A percentile compares a stretch with the other conserved stretches of the same genome.
Conservation (phyloP, 2,888 invertebrate species). For the Melitaea athalia region DNA sequence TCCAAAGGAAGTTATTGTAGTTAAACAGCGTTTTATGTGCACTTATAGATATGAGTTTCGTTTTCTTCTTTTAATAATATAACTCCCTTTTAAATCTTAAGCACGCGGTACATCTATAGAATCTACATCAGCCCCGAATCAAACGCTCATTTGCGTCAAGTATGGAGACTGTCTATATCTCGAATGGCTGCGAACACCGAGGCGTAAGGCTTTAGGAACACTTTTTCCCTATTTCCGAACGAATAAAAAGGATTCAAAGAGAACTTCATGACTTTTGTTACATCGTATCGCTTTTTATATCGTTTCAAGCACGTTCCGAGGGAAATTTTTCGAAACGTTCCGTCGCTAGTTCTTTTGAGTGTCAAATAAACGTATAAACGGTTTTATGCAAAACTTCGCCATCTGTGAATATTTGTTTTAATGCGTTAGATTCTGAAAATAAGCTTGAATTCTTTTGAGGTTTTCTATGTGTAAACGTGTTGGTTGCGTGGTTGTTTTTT, state of each 20-base stretch:
- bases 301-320: constrained; percentile 42
- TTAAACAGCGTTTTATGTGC: too few species aligned
- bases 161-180: constrained; percentile 73
- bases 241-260: constrained; percentile 74
- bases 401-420: constrained; percentile 29
- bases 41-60: too few species aligned
- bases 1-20: too few species aligned
- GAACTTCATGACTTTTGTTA: constrained; percentile 78
- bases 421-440: background rate
- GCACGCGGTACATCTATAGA: constrained; percentile 47
- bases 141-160: constrained; percentile 78
- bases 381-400: constrained; percentile 27
- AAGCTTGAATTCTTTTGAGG: background rate
- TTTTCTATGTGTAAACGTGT: background rate
- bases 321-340: constrained; percentile 52
- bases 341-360: constrained; percentile 38
- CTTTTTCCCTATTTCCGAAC: constrained; percentile 75
- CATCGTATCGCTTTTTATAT: constrained; percentile 62
- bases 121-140: constrained; percentile 63
- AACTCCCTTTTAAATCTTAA: background rate
- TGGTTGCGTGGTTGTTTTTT: background rate
- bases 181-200: constrained; percentile 63
- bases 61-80: background rate
- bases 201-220: constrained; percentile 72
- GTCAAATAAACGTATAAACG: constrained; percentile 24